phyloP scores from a whole-genome alignment of 2,113 vertebrate genomes.

The Sylvilagus bachmani region DNA sequence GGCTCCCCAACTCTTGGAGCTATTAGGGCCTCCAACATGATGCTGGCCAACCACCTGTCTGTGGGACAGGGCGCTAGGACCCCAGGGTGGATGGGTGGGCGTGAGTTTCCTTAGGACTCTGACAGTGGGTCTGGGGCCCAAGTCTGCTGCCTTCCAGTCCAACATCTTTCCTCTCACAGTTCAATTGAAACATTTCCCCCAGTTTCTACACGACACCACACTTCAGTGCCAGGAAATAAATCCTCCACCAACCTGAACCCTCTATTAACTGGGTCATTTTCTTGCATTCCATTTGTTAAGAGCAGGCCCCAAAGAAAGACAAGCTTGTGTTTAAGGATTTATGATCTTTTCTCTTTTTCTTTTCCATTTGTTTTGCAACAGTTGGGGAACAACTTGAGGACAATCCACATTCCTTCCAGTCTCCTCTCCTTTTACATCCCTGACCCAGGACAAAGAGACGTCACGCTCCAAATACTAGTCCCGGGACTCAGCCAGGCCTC shows the following conservation, averaged over 20 bases:
- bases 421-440: not conserved
- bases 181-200: not conserved
- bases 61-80: not conserved
- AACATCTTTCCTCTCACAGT: not conserved
- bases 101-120: not conserved
- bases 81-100: accelerated
- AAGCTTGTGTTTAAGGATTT: constrained; percentile 52
- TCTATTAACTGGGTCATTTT: constrained; percentile 32
- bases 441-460: not conserved
- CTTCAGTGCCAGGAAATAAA: constrained; percentile 42
- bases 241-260: constrained; percentile 1
- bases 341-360: not conserved
- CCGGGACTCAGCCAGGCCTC: not conserved
- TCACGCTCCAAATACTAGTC: not conserved
- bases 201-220: not conserved
- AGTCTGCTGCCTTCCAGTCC: not conserved
- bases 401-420: constrained; percentile 43
- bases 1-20: not conserved
- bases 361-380: constrained; percentile 55
- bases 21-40: not conserved
- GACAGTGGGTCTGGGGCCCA: not conserved
- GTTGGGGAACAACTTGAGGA: constrained; percentile 21
- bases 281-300: constrained; percentile 41
- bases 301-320: constrained; percentile 45
- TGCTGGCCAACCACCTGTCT: not conserved